phyloP scores from a whole-genome alignment of 2,797 vertebrate species.

The Chelon auratus region DNA sequence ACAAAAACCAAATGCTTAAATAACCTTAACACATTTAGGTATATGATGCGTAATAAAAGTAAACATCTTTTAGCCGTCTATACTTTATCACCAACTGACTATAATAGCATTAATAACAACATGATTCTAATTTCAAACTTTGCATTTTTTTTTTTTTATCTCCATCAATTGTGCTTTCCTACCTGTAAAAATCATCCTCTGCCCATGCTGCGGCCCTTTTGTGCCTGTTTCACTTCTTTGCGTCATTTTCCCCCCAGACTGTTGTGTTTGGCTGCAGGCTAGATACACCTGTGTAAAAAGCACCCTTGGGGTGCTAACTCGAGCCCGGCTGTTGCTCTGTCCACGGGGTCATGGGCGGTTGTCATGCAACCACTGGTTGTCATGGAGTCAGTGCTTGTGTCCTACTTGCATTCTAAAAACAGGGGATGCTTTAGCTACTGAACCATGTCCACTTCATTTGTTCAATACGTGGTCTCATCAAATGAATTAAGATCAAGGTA shows the following conservation, averaged over 20 bases:
- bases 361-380: constrained; percentile 62
- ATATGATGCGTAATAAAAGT: not conserved
- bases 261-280: not conserved
- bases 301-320: constrained; percentile 44
- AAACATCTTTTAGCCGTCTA: not conserved
- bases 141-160: not conserved
- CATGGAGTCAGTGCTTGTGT: constrained; percentile 56
- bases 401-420: constrained; percentile 43
- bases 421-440: constrained; percentile 3
- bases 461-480: not conserved
- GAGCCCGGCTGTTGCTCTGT: constrained; percentile 47
- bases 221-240: constrained; percentile 12
- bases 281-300: not conserved
- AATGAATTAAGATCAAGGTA: not conserved
- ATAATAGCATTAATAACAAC: not conserved
- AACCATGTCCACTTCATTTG: not conserved
- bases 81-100: not conserved
- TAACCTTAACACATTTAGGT: not conserved
- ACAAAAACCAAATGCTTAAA: not conserved
- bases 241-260: constrained; percentile 7
- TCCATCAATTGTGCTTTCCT: constrained; percentile 17
- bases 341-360: constrained; percentile 60
- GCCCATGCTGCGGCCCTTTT: constrained; percentile 49
- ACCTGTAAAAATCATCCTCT: constrained; percentile 87
- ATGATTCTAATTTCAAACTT: not conserved